Conservation (phyloP, 2,888 invertebrate genomes). For the Dioctria linearis region DNA sequence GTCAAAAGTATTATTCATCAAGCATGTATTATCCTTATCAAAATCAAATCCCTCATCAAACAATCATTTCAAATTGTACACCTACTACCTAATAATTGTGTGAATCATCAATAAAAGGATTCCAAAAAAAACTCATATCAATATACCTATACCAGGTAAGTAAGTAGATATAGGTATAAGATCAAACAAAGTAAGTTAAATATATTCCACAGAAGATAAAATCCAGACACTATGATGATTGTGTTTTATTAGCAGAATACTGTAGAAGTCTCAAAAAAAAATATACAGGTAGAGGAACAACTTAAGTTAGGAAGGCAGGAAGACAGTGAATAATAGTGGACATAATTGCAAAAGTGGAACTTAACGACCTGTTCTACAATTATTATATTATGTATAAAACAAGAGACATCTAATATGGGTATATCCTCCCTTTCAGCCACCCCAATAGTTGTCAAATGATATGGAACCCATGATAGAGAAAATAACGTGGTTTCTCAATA, state of each 20-base stretch:
- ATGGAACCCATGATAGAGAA: too few species aligned
- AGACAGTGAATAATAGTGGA: background rate
- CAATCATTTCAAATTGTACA: constrained; percentile 6
- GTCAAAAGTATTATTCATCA: constrained; percentile 25
- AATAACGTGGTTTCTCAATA: too few species aligned
- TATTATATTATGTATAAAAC: too few species aligned
- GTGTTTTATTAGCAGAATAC: background rate
- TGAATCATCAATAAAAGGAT: background rate
- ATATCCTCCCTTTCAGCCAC: too few species aligned
- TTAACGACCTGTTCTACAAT: background rate
- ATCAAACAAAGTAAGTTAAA: constrained; percentile 7
- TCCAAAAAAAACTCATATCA: too few species aligned
- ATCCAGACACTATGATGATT: background rate
- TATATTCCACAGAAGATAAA: constrained; percentile 16
- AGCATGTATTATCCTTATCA: constrained; percentile 23
- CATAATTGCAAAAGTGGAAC: constrained; percentile 12
- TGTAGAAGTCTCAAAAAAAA: background rate
- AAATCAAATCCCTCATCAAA: constrained; percentile 38
- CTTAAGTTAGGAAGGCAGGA: background rate
- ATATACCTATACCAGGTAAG: too few species aligned
- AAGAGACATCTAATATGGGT: too few species aligned
- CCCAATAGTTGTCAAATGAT: too few species aligned
- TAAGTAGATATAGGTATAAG: too few species aligned
- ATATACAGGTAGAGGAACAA: background rate
- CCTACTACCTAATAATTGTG: background rate